Conservation (phyloP, 2,113 vertebrate genomes). For the Orientallactaga bullata region DNA sequence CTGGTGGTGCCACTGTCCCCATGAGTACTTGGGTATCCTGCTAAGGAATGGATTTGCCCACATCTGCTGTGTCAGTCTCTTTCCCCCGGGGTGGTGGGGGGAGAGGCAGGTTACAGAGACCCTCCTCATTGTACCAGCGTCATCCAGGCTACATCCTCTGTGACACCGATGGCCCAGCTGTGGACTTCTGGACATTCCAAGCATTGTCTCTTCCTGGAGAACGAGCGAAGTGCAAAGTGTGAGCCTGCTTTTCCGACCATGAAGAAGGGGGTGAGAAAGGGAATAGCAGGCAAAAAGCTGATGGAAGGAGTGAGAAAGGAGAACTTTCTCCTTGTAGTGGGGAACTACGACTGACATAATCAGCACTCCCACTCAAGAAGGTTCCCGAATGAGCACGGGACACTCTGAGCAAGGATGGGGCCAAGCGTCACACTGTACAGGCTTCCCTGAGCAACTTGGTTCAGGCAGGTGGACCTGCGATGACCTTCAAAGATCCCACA, state of each 20-base stretch:
- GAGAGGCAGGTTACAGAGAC: background rate
- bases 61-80: accelerated
- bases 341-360: accelerated
- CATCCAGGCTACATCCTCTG: accelerated
- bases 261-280: background rate
- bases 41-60: too few species aligned
- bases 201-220: background rate
- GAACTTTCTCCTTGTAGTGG: too few species aligned
- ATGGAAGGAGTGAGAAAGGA: background rate
- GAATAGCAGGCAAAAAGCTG: background rate
- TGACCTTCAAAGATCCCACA: background rate
- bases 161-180: background rate
- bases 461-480: background rate
- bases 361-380: too few species aligned
- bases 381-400: accelerated
- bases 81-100: too few species aligned
- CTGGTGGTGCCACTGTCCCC: background rate
- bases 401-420: background rate
- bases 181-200: background rate
- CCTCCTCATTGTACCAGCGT: background rate
- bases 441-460: too few species aligned
- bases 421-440: background rate
- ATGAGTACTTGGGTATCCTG: too few species aligned
- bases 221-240: accelerated
- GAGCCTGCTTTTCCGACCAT: background rate